Percentiles rank a stretch among this genome's conserved stretches.
These are phyloP conservation scores for Ditylenchus dipsaci DNA, from an alignment of 1,140 invertebrate genomes.

Conservation along the genomic window DNA sequence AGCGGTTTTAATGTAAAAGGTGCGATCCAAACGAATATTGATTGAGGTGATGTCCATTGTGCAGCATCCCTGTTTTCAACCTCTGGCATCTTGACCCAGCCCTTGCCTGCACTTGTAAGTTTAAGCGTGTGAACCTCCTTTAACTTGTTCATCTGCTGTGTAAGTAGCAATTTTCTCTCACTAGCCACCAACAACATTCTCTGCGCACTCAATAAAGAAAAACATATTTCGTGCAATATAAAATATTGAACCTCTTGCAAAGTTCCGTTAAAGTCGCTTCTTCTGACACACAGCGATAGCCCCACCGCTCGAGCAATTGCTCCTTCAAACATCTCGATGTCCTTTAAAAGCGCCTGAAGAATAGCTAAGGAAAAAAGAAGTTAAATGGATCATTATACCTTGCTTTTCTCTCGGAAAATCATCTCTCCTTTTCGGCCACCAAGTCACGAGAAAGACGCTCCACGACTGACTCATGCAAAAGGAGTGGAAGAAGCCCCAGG, in stretches of 20 bases:
- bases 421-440: not conserved
- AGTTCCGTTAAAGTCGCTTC: constrained; percentile 24
- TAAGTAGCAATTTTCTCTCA: constrained; percentile 18
- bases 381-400: not conserved
- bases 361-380: not conserved
- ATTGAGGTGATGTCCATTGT: constrained; percentile 8
- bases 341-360: too few species aligned
- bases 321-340: constrained; percentile 11
- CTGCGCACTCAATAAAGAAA: constrained; percentile 28
- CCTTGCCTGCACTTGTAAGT: not conserved
- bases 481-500: not conserved
- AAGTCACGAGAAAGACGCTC: not conserved
- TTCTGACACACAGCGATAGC: constrained; percentile 19
- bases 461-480: not conserved
- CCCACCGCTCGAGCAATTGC: constrained; percentile 7
- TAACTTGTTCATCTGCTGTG: constrained; percentile 20
- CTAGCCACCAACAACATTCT: constrained; percentile 22
- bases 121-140: constrained; percentile 6
- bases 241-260: constrained; percentile 22
- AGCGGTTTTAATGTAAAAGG: not conserved
- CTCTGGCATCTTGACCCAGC: not conserved
- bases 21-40: not conserved
- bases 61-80: not conserved
- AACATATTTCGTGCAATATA: not conserved
- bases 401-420: not conserved